A percentile compares a stretch with the other conserved stretches of the same genome.
Conservation (phyloP, 2,113 vertebrate species). For the Etheostoma cragini region DNA sequence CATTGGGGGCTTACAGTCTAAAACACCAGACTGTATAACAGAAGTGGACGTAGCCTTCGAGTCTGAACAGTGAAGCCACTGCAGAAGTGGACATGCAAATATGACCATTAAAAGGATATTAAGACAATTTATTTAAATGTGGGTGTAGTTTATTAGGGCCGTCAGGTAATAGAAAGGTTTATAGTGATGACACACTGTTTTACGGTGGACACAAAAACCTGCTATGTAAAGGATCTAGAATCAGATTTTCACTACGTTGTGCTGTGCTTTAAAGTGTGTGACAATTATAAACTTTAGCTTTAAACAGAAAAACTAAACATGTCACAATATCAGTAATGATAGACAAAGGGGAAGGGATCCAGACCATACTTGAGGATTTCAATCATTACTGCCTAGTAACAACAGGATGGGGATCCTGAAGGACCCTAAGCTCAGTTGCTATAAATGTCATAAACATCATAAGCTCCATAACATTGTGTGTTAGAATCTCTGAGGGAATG, state of each 20-base stretch:
- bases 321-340: too few species aligned
- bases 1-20: too few species aligned
- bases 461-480: neutral
- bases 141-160: neutral
- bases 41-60: too few species aligned
- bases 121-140: conserved; percentile 1
- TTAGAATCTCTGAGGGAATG: neutral
- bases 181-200: neutral
- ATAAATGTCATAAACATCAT: neutral
- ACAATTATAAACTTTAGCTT: too few species aligned
- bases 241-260: too few species aligned
- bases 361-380: too few species aligned
- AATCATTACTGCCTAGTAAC: too few species aligned
- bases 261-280: too few species aligned
- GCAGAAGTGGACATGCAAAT: neutral
- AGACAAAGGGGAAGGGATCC: too few species aligned
- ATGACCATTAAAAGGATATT: neutral
- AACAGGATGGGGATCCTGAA: neutral
- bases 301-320: too few species aligned
- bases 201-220: neutral
- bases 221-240: neutral
- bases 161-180: neutral
- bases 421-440: neutral
- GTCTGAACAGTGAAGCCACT: too few species aligned
- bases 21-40: too few species aligned